A percentile compares a stretch with the other conserved stretches of the same genome.
These are phyloP conservation scores for Metacarcinus magister DNA, from an alignment of 2,888 invertebrate species.

Conservation along the genomic window DNA sequence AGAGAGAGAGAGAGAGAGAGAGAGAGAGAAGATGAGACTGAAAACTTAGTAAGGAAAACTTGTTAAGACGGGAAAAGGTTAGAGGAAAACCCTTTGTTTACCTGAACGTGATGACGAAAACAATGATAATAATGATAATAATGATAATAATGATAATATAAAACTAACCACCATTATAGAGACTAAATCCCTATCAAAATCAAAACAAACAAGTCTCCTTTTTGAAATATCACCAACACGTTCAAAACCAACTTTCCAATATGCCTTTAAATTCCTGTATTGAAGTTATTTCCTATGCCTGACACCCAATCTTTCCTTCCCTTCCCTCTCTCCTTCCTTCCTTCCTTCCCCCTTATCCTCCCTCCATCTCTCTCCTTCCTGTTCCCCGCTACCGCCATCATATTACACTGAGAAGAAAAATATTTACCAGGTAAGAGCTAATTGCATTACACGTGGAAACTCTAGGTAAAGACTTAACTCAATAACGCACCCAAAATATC, in stretches of 20 bases:
- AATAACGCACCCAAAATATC: constrained; percentile 35
- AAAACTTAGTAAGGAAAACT: background rate
- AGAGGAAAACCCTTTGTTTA: background rate
- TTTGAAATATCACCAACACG: background rate
- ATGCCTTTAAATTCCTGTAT: background rate
- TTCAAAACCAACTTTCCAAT: background rate
- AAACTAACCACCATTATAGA: background rate
- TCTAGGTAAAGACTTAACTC: constrained; percentile 22
- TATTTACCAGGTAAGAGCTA: constrained; percentile 51
- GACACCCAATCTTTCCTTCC: background rate
- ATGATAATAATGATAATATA: background rate
- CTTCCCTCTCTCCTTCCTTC: background rate
- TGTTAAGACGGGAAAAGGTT: background rate
- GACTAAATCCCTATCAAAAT: background rate
- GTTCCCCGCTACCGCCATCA: background rate
- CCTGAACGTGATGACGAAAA: background rate
- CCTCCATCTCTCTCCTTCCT: background rate
- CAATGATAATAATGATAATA: background rate
- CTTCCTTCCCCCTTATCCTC: background rate
- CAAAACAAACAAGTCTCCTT: background rate
- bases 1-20: background rate
- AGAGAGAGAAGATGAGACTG: background rate
- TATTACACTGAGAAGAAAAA: constrained; percentile 36
- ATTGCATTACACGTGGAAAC: constrained; percentile 46
- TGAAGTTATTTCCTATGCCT: background rate